Evolutionary conservation across 2,113 vertebrate genomes (phyloP).

Genomic region (Tyrannus savana): DNA sequence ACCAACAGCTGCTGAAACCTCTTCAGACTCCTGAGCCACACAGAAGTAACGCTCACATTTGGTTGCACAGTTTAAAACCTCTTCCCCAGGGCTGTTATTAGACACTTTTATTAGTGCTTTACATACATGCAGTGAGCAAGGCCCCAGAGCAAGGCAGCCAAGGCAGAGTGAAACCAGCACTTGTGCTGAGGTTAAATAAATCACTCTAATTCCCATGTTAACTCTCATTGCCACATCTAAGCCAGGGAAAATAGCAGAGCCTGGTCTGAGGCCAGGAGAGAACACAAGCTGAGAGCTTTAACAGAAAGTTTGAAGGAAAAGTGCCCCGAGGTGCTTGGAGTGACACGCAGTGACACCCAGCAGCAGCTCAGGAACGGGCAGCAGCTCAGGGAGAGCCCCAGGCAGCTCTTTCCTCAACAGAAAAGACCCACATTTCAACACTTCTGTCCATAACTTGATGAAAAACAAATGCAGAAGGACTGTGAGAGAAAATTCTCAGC

Average conservation of each 20-base stretch:
- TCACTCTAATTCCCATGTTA: slow-evolving; percentile 18
- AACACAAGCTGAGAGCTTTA: neutral
- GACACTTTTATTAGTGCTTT: neutral
- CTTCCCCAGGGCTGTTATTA: neutral
- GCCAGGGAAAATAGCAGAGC: slow-evolving; percentile 1
- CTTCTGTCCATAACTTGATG: neutral
- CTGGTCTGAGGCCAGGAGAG: neutral
- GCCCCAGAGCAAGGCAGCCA: neutral
- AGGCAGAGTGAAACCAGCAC: neutral
- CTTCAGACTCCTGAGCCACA: neutral
- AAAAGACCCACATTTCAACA: neutral
- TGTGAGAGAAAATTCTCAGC: neutral
- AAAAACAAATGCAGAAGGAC: neutral
- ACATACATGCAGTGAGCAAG: neutral
- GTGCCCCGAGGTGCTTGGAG: neutral
- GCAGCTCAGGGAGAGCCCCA: neutral
- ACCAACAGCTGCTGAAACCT: neutral
- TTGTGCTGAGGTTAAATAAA: slow-evolving; percentile 17
- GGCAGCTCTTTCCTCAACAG: neutral
- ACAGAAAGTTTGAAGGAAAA: neutral
- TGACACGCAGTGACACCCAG: neutral
- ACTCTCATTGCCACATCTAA: slow-evolving; percentile 15
- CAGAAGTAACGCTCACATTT: neutral
- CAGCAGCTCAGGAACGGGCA: neutral
- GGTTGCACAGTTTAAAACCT: neutral